A percentile compares a stretch with the other conserved stretches of the same genome.
phyloP scores from a whole-genome alignment of 2,888 invertebrate genomes.

The Synanthedon tipuliformis region DNA sequence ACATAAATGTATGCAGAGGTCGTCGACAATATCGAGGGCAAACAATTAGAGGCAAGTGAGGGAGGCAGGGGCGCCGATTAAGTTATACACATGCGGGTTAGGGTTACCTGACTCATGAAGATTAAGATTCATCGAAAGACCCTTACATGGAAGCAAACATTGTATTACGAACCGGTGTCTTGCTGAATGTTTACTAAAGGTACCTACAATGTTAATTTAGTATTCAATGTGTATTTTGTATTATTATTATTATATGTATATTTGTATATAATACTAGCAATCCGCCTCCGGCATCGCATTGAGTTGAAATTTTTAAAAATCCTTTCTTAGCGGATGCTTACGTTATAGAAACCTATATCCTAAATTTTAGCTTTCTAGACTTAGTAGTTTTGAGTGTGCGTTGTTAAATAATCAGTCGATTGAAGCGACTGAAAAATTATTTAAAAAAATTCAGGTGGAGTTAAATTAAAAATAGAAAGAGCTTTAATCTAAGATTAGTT shows the following conservation, averaged over 20 bases:
- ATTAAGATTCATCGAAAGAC: conserved; percentile 67
- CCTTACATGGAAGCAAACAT: conserved; percentile 66
- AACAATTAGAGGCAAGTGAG: conserved; percentile 66
- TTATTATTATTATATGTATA: too few species aligned
- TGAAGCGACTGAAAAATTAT: too few species aligned
- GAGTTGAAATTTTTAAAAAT: too few species aligned
- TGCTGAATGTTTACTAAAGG: conserved; percentile 60
- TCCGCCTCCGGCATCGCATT: too few species aligned
- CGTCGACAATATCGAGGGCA: conserved; percentile 66
- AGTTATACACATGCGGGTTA: conserved; percentile 68
- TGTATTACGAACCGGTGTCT: conserved; percentile 62
- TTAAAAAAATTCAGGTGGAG: too few species aligned
- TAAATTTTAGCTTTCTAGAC: too few species aligned
- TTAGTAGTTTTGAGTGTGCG: too few species aligned
- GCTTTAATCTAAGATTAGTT: neutral
- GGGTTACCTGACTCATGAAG: conserved; percentile 62
- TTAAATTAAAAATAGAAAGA: conserved; percentile 7
- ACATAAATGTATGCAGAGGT: conserved; percentile 34
- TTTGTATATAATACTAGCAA: too few species aligned
- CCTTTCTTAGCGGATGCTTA: too few species aligned
- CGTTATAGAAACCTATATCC: too few species aligned
- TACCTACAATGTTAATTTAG: conserved; percentile 68
- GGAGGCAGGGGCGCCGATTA: conserved; percentile 57
- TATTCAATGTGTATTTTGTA: conserved; percentile 44
- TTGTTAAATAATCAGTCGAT: too few species aligned